Evolutionary conservation across 2,888 invertebrate genomes (phyloP), one percentile per base, ranked within the genome.

Genomic region (Calameuta filiformis): DNA sequence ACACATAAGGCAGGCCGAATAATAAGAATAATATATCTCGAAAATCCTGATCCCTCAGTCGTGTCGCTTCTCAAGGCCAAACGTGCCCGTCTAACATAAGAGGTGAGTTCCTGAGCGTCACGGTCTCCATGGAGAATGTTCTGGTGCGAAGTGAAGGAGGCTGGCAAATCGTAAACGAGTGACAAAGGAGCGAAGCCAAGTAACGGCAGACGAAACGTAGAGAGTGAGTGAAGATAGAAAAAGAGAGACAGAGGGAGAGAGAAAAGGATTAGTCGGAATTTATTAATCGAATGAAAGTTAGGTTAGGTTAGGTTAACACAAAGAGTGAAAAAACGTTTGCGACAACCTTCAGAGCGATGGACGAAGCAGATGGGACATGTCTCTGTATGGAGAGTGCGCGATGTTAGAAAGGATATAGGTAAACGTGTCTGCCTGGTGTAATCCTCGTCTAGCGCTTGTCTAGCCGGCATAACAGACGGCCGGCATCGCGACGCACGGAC

Each of bases 1-100:
- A 75, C 35, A 34, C 68, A 76, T 68, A 78, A 73, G 78, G 76
- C 79, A 73, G 40, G 77, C 68, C 81, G 73, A 68, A 75, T 79
- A 80, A 78, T 73, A 77, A 33, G 33, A 33, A 76, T 31, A 56
- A 56, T 23, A 56, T 15, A 23, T 56, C 56, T 23, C 23, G 56
- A 56, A 23, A 56, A 56, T 56, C 56, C 56, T 56, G 56, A 56
- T 56, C 23, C 23, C 23, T 56, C 23, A 23, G 56, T 56, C 23
- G 23, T 56, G 56, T 56, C 56, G 56, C 23, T 56, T 15, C 56
- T 56, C 56, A 56, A 56, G 56, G 56, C 56, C 56, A 56, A 56
- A 15, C 56, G 15, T 9, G 56, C 23, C 56, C 23, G 56, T 23
- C 56, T 56, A 56, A 23, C 56, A 56, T 56, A 56, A 56, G 56